phyloP scores from a whole-genome alignment of 2,797 vertebrate species.

The Chrosomus eos region DNA sequence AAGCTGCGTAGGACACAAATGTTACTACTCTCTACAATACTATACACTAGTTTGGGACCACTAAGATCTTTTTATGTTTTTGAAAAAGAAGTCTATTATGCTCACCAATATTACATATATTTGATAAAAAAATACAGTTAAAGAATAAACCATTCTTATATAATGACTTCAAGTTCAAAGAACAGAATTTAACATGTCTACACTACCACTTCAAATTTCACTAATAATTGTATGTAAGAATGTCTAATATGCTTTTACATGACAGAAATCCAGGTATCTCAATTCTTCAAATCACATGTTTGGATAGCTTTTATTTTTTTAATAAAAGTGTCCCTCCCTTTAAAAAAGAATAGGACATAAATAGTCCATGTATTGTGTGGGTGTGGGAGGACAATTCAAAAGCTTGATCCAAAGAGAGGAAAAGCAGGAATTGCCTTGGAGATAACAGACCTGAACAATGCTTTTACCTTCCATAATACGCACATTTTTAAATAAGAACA shows the following conservation, averaged over 20 bases:
- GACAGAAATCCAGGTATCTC: not conserved
- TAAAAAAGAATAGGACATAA: constrained; percentile 37
- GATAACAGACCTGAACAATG: constrained; percentile 34
- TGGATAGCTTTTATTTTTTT: constrained; percentile 24
- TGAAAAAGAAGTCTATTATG: not conserved
- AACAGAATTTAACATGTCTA: not conserved
- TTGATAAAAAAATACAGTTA: no score
- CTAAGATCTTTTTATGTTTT: not conserved
- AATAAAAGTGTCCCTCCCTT: constrained; percentile 29
- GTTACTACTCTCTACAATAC: no score
- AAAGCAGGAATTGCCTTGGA: constrained; percentile 65
- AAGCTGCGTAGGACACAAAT: not conserved
- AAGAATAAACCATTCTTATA: not conserved
- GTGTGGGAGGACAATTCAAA: constrained; percentile 54
- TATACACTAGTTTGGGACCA: no score
- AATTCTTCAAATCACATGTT: no score
- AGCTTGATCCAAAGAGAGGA: constrained; percentile 50
- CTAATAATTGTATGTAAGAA: no score
- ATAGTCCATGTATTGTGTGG: constrained; percentile 32
- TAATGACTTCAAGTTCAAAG: not conserved
- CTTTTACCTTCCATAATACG: constrained; percentile 1
- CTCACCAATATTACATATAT: no score
- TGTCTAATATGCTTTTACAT: not conserved
- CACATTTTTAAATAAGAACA: constrained; percentile 31
- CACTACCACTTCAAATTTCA: not conserved